Conservation (phyloP, 2,888 invertebrate genomes). For the Idaea straminata region DNA sequence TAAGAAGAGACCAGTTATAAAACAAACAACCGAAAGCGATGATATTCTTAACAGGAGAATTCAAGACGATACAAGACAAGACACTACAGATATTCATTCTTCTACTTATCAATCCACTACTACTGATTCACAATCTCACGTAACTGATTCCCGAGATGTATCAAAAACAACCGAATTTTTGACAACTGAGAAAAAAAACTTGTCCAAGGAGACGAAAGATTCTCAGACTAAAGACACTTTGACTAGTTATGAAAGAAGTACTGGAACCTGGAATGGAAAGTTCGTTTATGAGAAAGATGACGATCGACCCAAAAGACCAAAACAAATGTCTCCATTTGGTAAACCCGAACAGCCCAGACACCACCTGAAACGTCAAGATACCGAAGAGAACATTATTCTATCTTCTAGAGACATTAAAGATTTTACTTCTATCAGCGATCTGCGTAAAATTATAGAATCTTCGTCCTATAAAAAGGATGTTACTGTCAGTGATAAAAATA, state of each 20-base stretch:
- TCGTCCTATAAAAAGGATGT: conserved; percentile 69
- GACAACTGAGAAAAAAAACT: conserved; percentile 70
- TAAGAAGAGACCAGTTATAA: conserved; percentile 66
- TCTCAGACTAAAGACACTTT: conserved; percentile 66
- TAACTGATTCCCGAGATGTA: conserved; percentile 50
- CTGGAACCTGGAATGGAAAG: conserved; percentile 80
- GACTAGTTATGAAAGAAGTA: conserved; percentile 70
- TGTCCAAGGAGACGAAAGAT: conserved; percentile 63
- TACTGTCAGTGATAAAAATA: conserved; percentile 70
- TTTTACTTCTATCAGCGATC: conserved; percentile 72
- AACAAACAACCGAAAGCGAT: conserved; percentile 48
- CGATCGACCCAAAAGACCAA: conserved; percentile 64
- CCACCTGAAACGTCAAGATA: conserved; percentile 71
- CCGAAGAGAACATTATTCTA: conserved; percentile 72
- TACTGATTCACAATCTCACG: conserved; percentile 46
- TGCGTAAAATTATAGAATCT: conserved; percentile 70
- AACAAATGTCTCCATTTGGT: conserved; percentile 70
- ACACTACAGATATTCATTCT: conserved; percentile 43
- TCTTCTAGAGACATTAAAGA: conserved; percentile 74
- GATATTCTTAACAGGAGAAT: conserved; percentile 50
- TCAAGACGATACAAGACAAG: conserved; percentile 36
- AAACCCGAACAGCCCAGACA: conserved; percentile 63
- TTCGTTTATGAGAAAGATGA: conserved; percentile 76
- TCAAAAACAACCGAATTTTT: conserved; percentile 61
- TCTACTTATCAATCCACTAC: conserved; percentile 47